These are phyloP conservation scores for Mola mola DNA, from an alignment of 2,113 vertebrate species.

Conservation along the genomic window DNA sequence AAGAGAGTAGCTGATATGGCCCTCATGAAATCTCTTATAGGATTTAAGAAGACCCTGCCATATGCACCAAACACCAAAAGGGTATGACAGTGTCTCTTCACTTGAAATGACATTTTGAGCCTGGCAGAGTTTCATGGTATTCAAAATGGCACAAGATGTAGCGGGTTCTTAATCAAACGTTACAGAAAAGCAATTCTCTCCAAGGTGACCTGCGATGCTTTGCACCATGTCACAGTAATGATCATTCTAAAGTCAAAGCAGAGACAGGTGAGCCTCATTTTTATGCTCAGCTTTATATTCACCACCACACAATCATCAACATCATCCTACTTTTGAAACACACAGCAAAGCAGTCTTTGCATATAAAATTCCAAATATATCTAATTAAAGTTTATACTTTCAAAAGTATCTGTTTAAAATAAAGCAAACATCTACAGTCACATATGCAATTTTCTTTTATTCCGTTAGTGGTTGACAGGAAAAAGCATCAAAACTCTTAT, in stretches of 20 bases:
- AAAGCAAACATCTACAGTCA: background rate
- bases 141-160: slow-evolving; percentile 76
- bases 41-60: no score
- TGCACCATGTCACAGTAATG: slow-evolving; percentile 66
- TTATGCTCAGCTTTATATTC: slow-evolving; percentile 21
- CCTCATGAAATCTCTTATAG: no score
- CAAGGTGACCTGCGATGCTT: slow-evolving; percentile 76
- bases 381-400: no score
- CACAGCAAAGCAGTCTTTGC: no score
- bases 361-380: no score
- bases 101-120: slow-evolving; percentile 58
- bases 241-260: slow-evolving; percentile 59
- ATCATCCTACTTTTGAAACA: no score
- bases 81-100: slow-evolving; percentile 49
- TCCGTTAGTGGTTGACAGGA: slow-evolving; percentile 23
- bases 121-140: slow-evolving; percentile 55
- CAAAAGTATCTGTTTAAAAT: no score
- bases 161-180: slow-evolving; percentile 75
- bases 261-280: slow-evolving; percentile 58
- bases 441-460: slow-evolving; percentile 6
- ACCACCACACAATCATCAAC: slow-evolving; percentile 24
- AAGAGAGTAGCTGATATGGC: no score
- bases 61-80: no score
- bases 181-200: slow-evolving; percentile 77
- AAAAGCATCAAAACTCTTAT: slow-evolving; percentile 22